phyloP scores from a whole-genome alignment of 2,888 invertebrate species.

The Andrena marginata region DNA sequence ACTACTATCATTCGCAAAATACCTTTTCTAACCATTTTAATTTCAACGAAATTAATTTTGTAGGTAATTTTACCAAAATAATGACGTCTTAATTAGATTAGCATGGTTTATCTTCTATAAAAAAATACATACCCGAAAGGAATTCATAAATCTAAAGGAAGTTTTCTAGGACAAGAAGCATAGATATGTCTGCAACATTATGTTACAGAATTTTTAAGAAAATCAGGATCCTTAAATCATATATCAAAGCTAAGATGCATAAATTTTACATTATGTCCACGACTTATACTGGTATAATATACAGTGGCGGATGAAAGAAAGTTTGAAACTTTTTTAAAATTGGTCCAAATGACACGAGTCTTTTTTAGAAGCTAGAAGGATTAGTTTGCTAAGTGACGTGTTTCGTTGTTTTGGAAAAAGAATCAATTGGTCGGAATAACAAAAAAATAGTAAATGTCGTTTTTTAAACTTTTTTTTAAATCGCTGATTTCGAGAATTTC shows the following conservation, averaged over 20 bases:
- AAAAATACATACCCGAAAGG: background rate
- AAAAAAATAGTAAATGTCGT: no score
- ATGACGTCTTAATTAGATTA: background rate
- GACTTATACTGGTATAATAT: constrained; percentile 27
- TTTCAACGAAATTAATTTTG: constrained; percentile 2
- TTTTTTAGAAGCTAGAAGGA: no score
- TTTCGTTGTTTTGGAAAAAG: no score
- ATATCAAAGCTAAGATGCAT: constrained; percentile 12
- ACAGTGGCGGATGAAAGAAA: no score
- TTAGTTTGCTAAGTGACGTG: no score
- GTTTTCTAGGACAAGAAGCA: constrained; percentile 2
- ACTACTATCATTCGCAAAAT: constrained; percentile 8
- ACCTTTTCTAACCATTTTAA: background rate
- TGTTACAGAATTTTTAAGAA: background rate
- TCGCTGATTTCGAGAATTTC: no score
- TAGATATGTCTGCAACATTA: constrained; percentile 8
- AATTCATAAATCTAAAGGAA: background rate
- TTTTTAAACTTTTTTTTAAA: no score
- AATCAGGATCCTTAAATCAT: background rate
- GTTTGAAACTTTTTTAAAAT: no score
- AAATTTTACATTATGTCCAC: constrained; percentile 13
- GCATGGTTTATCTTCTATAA: constrained; percentile 1
- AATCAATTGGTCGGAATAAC: no score
- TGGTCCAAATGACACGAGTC: no score
- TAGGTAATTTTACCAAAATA: constrained; percentile 10